Base-by-base conservation (phyloP, 2,888 invertebrate genomes). In the Odontothrips loti region DNA sequence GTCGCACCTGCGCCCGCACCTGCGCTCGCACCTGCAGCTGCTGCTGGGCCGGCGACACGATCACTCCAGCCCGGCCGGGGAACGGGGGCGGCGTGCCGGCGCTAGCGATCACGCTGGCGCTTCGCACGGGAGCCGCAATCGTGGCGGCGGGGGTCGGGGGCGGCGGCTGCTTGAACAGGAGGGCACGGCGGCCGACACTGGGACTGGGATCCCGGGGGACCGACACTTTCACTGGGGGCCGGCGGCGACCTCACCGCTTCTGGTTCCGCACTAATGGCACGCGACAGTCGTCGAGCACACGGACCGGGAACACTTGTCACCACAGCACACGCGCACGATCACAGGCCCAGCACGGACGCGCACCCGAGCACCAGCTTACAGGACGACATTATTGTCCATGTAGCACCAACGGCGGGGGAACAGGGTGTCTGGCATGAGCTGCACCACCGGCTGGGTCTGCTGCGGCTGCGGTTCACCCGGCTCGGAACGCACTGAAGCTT, bases 401-500 rank as follows among this genome's bases (percentile, higher is more conserved):
- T 17, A 81, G 51, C 43, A 23, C 75, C 48, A 81, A 47, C 43
- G 68, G 47, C 47, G 27, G 27, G 79, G 79, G 78, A 79, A 58
- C 27, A 43, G 48, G 63, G 58, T 79, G 80, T 80, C 81, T 79
- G 81, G 82, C 79, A 80, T 80, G 79, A 75, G 79, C 82, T 81
- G 81, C 81, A 51, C 68, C 82, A 81, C 82, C 79, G 82, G 83
- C 83, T 83, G n/a, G n/a, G n/a, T n/a, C n/a, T n/a, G 81, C 82
- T 82, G 80, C 80, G 81, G 80, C 81, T 81, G 80, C 82, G 83
- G 83, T 81, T 81, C 81, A 20, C 82, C 83, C 82, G 82, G 83
- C 80, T 81, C 80, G 63, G 34, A 27, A 82, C 82, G 91, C 91
- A 90, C 91, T 91, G 91, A 90, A 89, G 87, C 90, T 91, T 86